Percentiles rank a stretch among this genome's conserved stretches.
These are phyloP conservation scores for Scrobipalpa atriplicella DNA, from an alignment of 2,888 invertebrate genomes.

Conservation along the genomic window DNA sequence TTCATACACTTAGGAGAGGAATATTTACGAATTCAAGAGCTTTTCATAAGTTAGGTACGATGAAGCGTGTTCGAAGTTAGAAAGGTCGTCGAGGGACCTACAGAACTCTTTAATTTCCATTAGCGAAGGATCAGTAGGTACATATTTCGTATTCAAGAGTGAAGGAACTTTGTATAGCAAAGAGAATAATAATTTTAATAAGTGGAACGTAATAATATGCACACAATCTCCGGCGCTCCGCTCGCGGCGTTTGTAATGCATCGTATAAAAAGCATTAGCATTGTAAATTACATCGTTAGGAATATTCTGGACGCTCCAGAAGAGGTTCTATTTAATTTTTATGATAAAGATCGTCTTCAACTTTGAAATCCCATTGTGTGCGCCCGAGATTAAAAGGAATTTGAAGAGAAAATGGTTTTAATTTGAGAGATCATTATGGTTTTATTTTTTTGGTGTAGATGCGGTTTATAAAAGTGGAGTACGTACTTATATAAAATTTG, in stretches of 20 bases:
- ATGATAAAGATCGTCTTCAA: conserved; percentile 26
- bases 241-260: conserved; percentile 42
- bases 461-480: not conserved
- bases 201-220: conserved; percentile 26
- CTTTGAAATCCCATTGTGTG: conserved; percentile 23
- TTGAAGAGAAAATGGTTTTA: conserved; percentile 15
- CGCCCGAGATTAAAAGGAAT: conserved; percentile 5
- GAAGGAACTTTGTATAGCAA: not conserved
- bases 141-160: conserved; percentile 6
- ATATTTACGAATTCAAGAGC: conserved; percentile 12
- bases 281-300: conserved; percentile 49
- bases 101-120: conserved; percentile 13
- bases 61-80: conserved; percentile 15
- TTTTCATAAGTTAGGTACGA: not conserved
- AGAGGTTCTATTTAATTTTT: conserved; percentile 29
- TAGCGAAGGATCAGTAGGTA: conserved; percentile 12
- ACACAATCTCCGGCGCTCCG: conserved; percentile 24
- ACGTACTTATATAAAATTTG: conserved; percentile 11
- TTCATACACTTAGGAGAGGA: not conserved
- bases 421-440: conserved; percentile 17
- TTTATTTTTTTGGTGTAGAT: not conserved
- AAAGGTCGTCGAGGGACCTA: conserved; percentile 11
- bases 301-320: conserved; percentile 22
- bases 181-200: conserved; percentile 15
- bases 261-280: conserved; percentile 54